These are phyloP conservation scores for Nipponacmea schrenckii DNA, from an alignment of 2,888 invertebrate species.

Conservation along the genomic window DNA sequence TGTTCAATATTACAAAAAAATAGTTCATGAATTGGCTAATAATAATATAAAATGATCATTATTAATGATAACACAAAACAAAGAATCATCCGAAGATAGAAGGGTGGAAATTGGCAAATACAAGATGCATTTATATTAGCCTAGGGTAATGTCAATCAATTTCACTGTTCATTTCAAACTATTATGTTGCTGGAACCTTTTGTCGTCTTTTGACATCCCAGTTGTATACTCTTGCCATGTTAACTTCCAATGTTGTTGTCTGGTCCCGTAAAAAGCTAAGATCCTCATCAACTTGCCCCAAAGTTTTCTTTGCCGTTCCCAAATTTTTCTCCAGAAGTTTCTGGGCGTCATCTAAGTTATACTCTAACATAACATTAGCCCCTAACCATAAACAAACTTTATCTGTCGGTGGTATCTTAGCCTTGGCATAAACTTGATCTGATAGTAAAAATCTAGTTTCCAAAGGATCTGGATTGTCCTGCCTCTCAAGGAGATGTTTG, in stretches of 20 bases:
- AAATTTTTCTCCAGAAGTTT: slow-evolving; percentile 78
- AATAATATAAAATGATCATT: too few species aligned
- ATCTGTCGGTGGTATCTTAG: slow-evolving; percentile 87
- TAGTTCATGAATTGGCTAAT: too few species aligned
- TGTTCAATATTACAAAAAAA: too few species aligned
- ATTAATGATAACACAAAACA: too few species aligned
- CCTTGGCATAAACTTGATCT: slow-evolving; percentile 89
- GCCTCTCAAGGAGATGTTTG: slow-evolving; percentile 84
- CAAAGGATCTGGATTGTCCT: slow-evolving; percentile 75
- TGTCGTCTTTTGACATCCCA: slow-evolving; percentile 96
- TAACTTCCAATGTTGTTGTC: slow-evolving; percentile 97
- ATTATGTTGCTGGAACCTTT: slow-evolving; percentile 68
- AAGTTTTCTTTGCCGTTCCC: slow-evolving; percentile 81
- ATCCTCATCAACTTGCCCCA: slow-evolving; percentile 88
- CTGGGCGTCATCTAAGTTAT: slow-evolving; percentile 90
- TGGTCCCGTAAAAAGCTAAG: slow-evolving; percentile 95
- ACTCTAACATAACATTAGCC: slow-evolving; percentile 97
- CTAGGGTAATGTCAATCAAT: too few species aligned
- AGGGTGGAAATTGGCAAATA: too few species aligned
- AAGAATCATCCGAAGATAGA: too few species aligned
- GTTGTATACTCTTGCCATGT: slow-evolving; percentile 97
- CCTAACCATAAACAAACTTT: slow-evolving; percentile 80
- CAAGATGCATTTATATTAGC: too few species aligned
- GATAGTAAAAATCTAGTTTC: slow-evolving; percentile 92
- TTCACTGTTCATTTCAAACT: slow-evolving; percentile 19